Conservation (phyloP, 2,113 vertebrate genomes). For the Promerops cafer region DNA sequence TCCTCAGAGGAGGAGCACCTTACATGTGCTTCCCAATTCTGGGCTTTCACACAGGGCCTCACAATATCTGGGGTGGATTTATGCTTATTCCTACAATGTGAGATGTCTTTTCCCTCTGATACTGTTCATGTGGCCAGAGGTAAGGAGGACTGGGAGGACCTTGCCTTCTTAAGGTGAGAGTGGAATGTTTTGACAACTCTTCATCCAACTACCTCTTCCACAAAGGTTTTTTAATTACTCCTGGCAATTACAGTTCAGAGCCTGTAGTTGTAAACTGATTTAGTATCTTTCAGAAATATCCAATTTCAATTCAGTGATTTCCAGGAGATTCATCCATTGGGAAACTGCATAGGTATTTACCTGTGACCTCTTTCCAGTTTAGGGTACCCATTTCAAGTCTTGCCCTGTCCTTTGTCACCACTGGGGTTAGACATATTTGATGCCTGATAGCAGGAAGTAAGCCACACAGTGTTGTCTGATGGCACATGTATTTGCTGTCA, state of each 20-base stretch:
- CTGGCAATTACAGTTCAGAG: neutral
- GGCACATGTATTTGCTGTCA: neutral
- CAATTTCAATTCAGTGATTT: neutral
- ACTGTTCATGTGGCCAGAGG: neutral
- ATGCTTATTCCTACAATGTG: neutral
- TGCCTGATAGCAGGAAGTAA: neutral
- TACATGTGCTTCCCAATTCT: neutral
- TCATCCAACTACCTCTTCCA: neutral
- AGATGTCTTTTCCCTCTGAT: neutral
- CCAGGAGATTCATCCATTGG: neutral
- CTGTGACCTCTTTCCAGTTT: neutral
- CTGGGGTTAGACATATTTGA: neutral
- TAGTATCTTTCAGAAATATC: neutral
- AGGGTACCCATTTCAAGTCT: neutral
- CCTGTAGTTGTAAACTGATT: neutral
- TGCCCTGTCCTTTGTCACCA: neutral
- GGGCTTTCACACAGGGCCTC: neutral
- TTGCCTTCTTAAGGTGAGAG: neutral
- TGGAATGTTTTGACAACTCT: neutral
- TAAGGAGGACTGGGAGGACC: neutral
- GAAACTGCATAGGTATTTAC: neutral
- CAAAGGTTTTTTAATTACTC: neutral
- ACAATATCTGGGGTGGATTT: neutral
- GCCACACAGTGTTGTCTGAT: neutral
- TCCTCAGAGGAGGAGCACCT: neutral